A percentile compares a stretch with the other conserved stretches of the same genome.
Conservation (phyloP, 2,113 vertebrate genomes). For the Saguinus imperator region DNA sequence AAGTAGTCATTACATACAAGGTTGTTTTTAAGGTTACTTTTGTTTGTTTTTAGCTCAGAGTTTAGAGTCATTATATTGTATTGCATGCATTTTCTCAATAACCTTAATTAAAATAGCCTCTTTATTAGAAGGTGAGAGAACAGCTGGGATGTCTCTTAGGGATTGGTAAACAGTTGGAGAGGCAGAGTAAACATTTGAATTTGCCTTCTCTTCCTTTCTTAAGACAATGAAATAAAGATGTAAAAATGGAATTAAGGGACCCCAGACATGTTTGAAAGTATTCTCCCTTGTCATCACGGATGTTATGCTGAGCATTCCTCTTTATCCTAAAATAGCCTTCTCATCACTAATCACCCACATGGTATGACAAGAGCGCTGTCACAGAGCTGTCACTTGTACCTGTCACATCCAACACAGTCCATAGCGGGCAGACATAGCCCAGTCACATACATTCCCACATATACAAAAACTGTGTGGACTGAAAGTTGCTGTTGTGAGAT, state of each 20-base stretch:
- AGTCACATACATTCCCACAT: neutral
- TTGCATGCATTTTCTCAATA: constrained; percentile 32
- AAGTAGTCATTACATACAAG: neutral
- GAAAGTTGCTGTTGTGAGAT: neutral
- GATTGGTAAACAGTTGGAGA: neutral
- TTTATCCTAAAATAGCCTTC: constrained; percentile 15
- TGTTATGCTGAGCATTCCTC: constrained; percentile 8
- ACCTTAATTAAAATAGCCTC: constrained; percentile 71
- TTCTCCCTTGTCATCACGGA: constrained; percentile 59
- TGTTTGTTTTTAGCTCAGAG: constrained; percentile 71
- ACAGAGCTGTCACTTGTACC: constrained; percentile 25
- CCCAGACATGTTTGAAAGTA: constrained; percentile 45
- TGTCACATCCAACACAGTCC: neutral
- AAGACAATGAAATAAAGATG: constrained; percentile 58
- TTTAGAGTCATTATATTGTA: constrained; percentile 19
- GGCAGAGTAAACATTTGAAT: neutral
- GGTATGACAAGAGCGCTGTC: constrained; percentile 50
- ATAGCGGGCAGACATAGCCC: neutral
- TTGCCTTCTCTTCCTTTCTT: neutral
- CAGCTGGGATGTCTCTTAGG: neutral
- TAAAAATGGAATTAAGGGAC: constrained; percentile 52
- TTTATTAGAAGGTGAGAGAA: constrained; percentile 46
- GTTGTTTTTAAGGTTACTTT: constrained; percentile 19
- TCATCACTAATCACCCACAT: neutral
- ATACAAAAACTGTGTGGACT: neutral